A percentile compares a stretch with the other conserved stretches of the same genome.
These are phyloP conservation scores for Halocaridina rubra DNA, from an alignment of 2,888 invertebrate genomes.

Conservation along the genomic window DNA sequence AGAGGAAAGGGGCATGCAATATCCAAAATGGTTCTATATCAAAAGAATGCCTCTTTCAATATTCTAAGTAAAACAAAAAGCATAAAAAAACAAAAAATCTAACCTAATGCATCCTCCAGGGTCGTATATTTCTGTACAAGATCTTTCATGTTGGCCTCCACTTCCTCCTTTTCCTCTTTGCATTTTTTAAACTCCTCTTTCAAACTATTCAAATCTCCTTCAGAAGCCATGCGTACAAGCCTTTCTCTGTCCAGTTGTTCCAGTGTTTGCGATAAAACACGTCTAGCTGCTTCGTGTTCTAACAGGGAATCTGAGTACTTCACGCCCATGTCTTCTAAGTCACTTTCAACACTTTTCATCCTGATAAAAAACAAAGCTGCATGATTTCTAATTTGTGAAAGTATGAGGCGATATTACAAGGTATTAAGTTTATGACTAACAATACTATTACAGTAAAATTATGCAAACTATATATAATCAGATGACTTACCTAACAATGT, in stretches of 20 bases:
- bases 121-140: conserved; percentile 41
- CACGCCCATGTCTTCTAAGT: conserved; percentile 52
- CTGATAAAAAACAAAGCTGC: too few species aligned
- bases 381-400: background rate
- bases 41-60: too few species aligned
- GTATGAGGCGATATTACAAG: too few species aligned
- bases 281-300: conserved; percentile 50
- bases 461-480: too few species aligned
- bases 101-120: conserved; percentile 43
- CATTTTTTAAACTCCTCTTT: background rate
- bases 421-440: too few species aligned
- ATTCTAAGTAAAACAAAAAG: too few species aligned
- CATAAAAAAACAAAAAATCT: too few species aligned
- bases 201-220: conserved; percentile 18
- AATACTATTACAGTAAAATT: too few species aligned
- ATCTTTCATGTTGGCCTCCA: conserved; percentile 33
- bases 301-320: conserved; percentile 55
- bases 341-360: conserved; percentile 17
- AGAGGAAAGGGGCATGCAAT: too few species aligned
- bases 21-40: too few species aligned
- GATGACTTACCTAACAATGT: conserved; percentile 32
- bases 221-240: conserved; percentile 28
- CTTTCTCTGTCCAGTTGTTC: conserved; percentile 38
- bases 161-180: background rate
- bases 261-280: conserved; percentile 34